Evolutionary conservation across 2,113 vertebrate genomes (phyloP).

Genomic region (Amblyornis subalaris): DNA sequence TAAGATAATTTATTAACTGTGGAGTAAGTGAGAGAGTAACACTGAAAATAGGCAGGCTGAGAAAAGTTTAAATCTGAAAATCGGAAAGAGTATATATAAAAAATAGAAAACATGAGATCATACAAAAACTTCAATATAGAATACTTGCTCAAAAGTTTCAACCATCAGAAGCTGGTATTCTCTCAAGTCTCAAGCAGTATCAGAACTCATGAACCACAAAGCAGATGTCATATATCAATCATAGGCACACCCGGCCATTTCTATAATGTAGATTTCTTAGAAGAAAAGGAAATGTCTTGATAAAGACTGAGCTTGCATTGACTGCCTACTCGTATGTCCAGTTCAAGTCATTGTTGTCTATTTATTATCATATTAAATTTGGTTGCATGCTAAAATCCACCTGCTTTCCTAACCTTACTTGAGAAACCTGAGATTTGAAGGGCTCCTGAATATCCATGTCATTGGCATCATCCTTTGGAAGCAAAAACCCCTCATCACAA

Average conservation of each 20-base stretch:
- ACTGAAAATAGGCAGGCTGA: neutral
- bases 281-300: neutral
- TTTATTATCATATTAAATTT: neutral
- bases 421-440: neutral
- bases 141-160: neutral
- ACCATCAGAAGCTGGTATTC: neutral
- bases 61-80: neutral
- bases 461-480: neutral
- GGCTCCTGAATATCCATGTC: neutral
- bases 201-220: neutral
- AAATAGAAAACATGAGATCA: neutral
- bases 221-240: neutral
- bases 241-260: neutral
- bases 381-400: neutral
- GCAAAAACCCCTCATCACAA: neutral
- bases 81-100: neutral
- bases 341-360: neutral
- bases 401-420: neutral
- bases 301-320: neutral
- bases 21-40: neutral
- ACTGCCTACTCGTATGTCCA: neutral
- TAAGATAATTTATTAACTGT: neutral
- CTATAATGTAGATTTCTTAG: neutral
- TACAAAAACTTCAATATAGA: neutral
- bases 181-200: neutral